Evolutionary conservation across 2,797 vertebrate species (phyloP), one percentile per base, ranked within the genome.

Genomic region (Pelobates cultripes): DNA sequence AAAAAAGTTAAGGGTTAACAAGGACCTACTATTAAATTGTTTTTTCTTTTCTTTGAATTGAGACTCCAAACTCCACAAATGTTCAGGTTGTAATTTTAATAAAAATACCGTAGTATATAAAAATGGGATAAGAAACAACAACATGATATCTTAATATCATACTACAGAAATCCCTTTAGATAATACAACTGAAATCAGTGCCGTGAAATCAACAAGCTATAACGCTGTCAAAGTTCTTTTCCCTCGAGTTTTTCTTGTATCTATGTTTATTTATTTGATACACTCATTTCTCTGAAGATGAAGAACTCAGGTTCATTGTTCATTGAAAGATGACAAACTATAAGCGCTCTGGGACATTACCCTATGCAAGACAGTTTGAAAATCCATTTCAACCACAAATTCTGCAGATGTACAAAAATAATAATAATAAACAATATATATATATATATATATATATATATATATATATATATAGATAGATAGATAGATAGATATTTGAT

Each of bases 241-340:
- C 80, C 69, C 69, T 6, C 10, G 60, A 63, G 75, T 77, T 45
- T 17, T 44, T 73, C 42, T 5, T 6, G 47, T 51, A 82, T 73
- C 43, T 47, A 82, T 78, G 71, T 77, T 68, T 72, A 82, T 82
- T 7, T 43, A 47, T 77, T 61, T 69, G 41, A 63, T 74, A 78
- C 14, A 1, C 8, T 57, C 13, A 4, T 57, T 12, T 74, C 70
- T 53, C 53, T 69, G 60, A 53, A 57, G 41, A 74, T 55, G 53
- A 9, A 61, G 72, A 43, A 74, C 43, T 42, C 41, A 61, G 57
- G 53, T 51, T 28, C 51, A 69, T 14, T 63, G 81, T 43, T 3
- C 17, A 12, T n/a, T 51, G 71, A 61, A 78, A 10, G 40, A 43
- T 55, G 61, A 75, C 28, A 41, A 69, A 70, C 41, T 15, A 42